Evolutionary conservation across 1,140 invertebrate species (phyloP).

Genomic region (Colletes gigas): DNA sequence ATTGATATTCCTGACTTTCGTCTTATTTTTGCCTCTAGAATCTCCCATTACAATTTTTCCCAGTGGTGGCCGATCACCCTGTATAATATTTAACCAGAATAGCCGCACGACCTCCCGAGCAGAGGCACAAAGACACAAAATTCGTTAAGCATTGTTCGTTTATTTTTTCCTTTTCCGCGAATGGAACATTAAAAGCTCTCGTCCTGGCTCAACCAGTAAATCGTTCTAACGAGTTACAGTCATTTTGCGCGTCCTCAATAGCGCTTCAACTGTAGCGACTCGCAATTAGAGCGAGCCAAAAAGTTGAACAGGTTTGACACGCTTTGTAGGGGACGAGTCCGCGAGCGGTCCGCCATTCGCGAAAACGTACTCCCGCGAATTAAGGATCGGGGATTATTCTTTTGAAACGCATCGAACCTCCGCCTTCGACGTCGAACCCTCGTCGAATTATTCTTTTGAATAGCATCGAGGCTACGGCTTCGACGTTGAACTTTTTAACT

Average conservation of each 20-base stretch:
- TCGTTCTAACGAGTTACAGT: slow-evolving; percentile 56
- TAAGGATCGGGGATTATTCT: neutral
- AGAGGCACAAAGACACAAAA: neutral
- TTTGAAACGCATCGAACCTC: neutral
- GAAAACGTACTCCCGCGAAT: neutral
- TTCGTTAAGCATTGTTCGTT: neutral
- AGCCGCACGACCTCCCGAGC: too few species aligned
- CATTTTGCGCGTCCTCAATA: slow-evolving; percentile 41
- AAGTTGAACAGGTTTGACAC: slow-evolving; percentile 55
- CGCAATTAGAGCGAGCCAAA: slow-evolving; percentile 40
- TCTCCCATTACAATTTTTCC: too few species aligned
- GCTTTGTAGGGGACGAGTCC: slow-evolving; percentile 8
- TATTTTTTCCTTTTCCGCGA: slow-evolving; percentile 11
- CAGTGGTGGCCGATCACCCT: too few species aligned
- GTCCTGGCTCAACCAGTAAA: slow-evolving; percentile 4
- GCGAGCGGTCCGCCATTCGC: neutral
- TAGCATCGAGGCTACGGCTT: neutral
- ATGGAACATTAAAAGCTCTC: neutral
- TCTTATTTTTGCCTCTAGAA: too few species aligned
- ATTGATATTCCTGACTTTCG: too few species aligned
- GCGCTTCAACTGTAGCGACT: slow-evolving; percentile 28
- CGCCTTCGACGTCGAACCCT: too few species aligned
- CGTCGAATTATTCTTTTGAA: neutral
- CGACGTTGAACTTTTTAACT: neutral
- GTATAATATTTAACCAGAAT: too few species aligned